Evolutionary conservation across 2,888 invertebrate species (phyloP).

Genomic region (Drosophila prostipennis): DNA sequence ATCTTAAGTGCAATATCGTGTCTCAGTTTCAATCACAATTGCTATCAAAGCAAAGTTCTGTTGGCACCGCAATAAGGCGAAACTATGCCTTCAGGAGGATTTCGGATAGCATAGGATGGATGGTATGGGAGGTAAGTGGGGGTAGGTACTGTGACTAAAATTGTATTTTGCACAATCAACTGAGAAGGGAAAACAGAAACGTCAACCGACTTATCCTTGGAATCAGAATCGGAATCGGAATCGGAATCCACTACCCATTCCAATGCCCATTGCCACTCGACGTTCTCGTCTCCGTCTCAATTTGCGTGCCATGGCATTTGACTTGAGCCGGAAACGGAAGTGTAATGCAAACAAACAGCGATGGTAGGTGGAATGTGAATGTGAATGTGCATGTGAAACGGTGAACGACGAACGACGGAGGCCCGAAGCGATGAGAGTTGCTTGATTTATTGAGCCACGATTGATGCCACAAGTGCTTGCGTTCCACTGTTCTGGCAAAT

Average conservation of each 20-base stretch:
- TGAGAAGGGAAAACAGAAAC: constrained; percentile 29
- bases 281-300: constrained; percentile 46
- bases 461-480: constrained; percentile 68
- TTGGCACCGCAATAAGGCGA: constrained; percentile 65
- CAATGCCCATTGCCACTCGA: constrained; percentile 1
- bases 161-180: constrained; percentile 47
- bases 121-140: too few relatives aligned
- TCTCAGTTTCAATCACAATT: constrained; percentile 58
- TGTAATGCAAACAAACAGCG: constrained; percentile 52
- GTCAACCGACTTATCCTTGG: constrained; percentile 37
- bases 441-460: constrained; percentile 66
- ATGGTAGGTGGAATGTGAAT: constrained; percentile 8
- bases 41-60: constrained; percentile 56
- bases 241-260: constrained; percentile 8
- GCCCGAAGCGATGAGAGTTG: constrained; percentile 51
- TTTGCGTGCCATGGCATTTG: constrained; percentile 62
- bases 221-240: constrained; percentile 14
- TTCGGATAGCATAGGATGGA: constrained; percentile 1
- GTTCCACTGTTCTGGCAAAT: constrained; percentile 49
- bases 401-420: constrained; percentile 19
- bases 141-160: constrained; percentile 16
- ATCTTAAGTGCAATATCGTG: constrained; percentile 67
- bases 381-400: constrained; percentile 2
- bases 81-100: constrained; percentile 59
- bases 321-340: constrained; percentile 65